phyloP scores from a whole-genome alignment of 2,113 vertebrate species.

The Corvus moneduloides region DNA sequence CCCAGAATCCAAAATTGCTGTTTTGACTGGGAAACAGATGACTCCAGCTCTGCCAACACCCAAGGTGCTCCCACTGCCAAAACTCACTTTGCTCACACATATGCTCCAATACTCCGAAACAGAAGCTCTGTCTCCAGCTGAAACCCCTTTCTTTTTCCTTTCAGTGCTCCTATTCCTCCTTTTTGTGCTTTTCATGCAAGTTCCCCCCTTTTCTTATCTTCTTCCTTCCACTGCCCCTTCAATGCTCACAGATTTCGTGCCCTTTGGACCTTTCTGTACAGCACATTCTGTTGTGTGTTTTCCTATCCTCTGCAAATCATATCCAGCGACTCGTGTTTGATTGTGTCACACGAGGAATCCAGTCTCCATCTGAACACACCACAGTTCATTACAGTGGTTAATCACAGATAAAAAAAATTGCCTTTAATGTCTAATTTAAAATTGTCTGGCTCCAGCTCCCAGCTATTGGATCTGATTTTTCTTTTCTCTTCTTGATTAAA shows the following conservation, averaged over 20 bases:
- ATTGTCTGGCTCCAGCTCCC: neutral
- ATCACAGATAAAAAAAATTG: neutral
- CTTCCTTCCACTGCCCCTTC: neutral
- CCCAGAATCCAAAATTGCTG: neutral
- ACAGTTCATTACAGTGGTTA: neutral
- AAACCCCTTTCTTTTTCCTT: neutral
- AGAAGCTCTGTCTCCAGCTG: neutral
- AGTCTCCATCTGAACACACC: neutral
- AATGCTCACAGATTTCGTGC: neutral
- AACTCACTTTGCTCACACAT: slow-evolving; percentile 23
- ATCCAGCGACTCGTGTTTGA: neutral
- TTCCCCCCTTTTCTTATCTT: neutral
- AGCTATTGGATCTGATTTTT: slow-evolving; percentile 11
- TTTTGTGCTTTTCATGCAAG: neutral
- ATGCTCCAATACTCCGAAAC: neutral
- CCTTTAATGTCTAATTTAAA: slow-evolving; percentile 43
- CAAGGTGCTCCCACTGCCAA: slow-evolving; percentile 40
- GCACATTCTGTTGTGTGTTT: neutral
- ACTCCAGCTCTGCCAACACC: slow-evolving; percentile 20
- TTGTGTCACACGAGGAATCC: neutral
- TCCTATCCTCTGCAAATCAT: neutral
- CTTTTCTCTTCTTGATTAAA: slow-evolving; percentile 52
- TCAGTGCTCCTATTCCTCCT: neutral
- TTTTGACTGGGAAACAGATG: slow-evolving; percentile 36
- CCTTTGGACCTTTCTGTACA: neutral